Evolutionary conservation across 2,888 invertebrate species (phyloP).

Genomic region (Helleia helle): DNA sequence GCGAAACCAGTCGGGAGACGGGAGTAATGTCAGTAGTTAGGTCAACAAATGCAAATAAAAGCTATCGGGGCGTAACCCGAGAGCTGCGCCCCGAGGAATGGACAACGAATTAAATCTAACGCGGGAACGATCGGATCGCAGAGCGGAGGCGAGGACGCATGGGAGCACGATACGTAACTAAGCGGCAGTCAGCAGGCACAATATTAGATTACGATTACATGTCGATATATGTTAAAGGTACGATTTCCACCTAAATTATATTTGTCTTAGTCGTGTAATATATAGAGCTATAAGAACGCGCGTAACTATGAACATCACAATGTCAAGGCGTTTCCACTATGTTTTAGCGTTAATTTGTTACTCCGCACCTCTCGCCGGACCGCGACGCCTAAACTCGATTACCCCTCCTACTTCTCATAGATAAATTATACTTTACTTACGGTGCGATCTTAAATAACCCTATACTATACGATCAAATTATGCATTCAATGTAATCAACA

Average conservation of each 20-base stretch:
- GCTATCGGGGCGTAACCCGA: constrained; percentile 21
- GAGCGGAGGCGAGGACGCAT: constrained; percentile 30
- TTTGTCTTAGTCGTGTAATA: constrained; percentile 46
- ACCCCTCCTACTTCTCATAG: constrained; percentile 60
- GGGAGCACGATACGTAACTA: constrained; percentile 46
- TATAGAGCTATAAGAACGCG: constrained; percentile 59
- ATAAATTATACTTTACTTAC: constrained; percentile 71
- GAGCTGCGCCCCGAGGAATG: constrained; percentile 44
- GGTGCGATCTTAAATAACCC: constrained; percentile 74
- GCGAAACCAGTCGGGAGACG: constrained; percentile 20
- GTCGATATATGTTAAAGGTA: constrained; percentile 34
- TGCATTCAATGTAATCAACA: constrained; percentile 64
- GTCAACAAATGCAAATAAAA: constrained; percentile 30
- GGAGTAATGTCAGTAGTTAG: constrained; percentile 20
- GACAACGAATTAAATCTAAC: constrained; percentile 61
- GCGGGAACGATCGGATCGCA: constrained; percentile 55
- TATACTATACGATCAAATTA: constrained; percentile 70
- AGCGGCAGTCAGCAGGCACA: constrained; percentile 49
- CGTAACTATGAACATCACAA: constrained; percentile 66
- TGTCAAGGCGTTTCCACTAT: constrained; percentile 58
- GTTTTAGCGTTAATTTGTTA: constrained; percentile 56
- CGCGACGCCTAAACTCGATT: constrained; percentile 60
- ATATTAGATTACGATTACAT: constrained; percentile 36
- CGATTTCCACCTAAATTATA: constrained; percentile 33
- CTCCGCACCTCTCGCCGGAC: constrained; percentile 61